Conservation (phyloP, 2,797 vertebrate species). For the Enteromius thamalakanensis region DNA sequence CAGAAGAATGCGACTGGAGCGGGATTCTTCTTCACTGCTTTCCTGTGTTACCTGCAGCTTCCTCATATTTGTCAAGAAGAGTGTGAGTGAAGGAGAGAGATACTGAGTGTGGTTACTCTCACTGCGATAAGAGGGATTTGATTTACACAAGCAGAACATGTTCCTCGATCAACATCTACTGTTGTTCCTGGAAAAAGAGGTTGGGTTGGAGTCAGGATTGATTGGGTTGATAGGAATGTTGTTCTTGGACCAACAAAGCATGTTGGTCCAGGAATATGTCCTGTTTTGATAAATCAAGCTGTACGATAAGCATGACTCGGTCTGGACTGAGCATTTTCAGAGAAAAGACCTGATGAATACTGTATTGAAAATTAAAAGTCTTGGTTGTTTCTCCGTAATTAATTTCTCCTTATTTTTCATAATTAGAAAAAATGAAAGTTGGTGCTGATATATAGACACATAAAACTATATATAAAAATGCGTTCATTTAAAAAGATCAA, state of each 20-base stretch:
- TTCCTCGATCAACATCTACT: conserved; percentile 26
- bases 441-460: neutral
- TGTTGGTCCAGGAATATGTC: conserved; percentile 25
- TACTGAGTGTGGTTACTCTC: neutral
- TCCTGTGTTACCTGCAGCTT: conserved; percentile 84
- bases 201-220: conserved; percentile 16
- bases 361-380: neutral
- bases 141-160: conserved; percentile 32
- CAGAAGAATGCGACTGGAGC: conserved; percentile 81
- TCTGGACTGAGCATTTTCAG: conserved; percentile 15
- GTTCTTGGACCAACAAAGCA: conserved; percentile 12
- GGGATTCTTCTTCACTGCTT: conserved; percentile 83
- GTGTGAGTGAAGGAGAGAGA: conserved; percentile 75
- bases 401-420: neutral
- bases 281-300: conserved; percentile 34
- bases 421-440: neutral
- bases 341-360: neutral
- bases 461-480: neutral
- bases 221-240: conserved; percentile 15
- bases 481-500: neutral
- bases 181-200: conserved; percentile 28
- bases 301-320: neutral
- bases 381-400: neutral
- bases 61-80: conserved; percentile 89
- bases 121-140: neutral